Percentiles rank a stretch among this genome's conserved stretches.
These are phyloP conservation scores for Pristionchus entomophagus DNA, from an alignment of 2,888 invertebrate genomes.

Conservation along the genomic window DNA sequence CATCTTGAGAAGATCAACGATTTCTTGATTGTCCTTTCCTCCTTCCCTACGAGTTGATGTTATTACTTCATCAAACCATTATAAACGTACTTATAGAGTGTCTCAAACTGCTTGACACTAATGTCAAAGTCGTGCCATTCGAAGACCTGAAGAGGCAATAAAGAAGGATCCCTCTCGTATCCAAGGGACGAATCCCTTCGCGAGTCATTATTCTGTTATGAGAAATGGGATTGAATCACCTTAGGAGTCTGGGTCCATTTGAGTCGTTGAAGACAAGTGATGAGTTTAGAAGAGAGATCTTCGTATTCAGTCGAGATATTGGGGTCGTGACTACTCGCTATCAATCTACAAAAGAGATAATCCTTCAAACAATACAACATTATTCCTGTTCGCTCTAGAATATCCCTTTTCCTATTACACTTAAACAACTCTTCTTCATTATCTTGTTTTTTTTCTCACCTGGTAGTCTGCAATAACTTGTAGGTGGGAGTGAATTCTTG, in stretches of 20 bases:
- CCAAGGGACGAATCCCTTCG: constrained; percentile 40
- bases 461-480: constrained; percentile 30
- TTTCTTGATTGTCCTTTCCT: constrained; percentile 62
- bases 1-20: constrained; percentile 66
- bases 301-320: constrained; percentile 35
- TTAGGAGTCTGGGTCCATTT: constrained; percentile 35
- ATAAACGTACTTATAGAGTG: constrained; percentile 54
- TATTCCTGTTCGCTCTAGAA: no score
- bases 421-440: background rate
- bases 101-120: constrained; percentile 61
- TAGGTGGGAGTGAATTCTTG: constrained; percentile 9
- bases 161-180: background rate
- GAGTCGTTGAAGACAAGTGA: constrained; percentile 15
- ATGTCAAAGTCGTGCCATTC: constrained; percentile 64
- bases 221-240: background rate
- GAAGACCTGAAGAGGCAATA: constrained; percentile 52
- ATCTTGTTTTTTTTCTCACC: background rate
- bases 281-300: constrained; percentile 24
- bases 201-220: background rate
- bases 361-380: no score
- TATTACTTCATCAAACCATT: background rate
- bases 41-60: constrained; percentile 55
- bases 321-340: constrained; percentile 38
- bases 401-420: no score
- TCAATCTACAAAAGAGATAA: background rate